These are phyloP conservation scores for Australoheros facetus DNA, from an alignment of 2,797 vertebrate genomes.

Conservation along the genomic window DNA sequence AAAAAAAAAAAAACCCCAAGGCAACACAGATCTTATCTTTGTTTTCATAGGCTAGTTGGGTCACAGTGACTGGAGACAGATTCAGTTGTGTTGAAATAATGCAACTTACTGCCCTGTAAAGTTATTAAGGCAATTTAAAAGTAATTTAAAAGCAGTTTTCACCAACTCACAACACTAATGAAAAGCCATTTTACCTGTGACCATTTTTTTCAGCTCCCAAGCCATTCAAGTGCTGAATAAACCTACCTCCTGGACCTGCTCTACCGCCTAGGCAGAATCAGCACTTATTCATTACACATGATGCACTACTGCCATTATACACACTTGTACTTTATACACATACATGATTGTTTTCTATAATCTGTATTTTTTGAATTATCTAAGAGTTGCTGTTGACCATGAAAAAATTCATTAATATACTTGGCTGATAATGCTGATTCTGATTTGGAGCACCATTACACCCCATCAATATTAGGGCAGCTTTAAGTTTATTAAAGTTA, in stretches of 20 bases:
- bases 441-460: neutral
- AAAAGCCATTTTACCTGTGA: neutral
- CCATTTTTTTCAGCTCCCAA: neutral
- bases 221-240: neutral
- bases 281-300: neutral
- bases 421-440: neutral
- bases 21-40: neutral
- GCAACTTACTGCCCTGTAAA: neutral
- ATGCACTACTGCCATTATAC: neutral
- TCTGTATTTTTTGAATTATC: neutral
- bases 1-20: neutral
- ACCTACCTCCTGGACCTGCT: too few relatives aligned
- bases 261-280: neutral
- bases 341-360: too few relatives aligned
- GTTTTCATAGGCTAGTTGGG: neutral
- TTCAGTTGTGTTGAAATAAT: neutral
- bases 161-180: neutral
- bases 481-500: neutral
- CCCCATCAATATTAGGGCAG: neutral
- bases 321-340: neutral
- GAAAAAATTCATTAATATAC: neutral
- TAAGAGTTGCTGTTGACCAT: neutral
- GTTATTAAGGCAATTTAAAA: neutral
- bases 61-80: neutral
- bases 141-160: neutral